Evolutionary conservation across 2,797 vertebrate genomes (phyloP).

Genomic region (Menidia menidia): DNA sequence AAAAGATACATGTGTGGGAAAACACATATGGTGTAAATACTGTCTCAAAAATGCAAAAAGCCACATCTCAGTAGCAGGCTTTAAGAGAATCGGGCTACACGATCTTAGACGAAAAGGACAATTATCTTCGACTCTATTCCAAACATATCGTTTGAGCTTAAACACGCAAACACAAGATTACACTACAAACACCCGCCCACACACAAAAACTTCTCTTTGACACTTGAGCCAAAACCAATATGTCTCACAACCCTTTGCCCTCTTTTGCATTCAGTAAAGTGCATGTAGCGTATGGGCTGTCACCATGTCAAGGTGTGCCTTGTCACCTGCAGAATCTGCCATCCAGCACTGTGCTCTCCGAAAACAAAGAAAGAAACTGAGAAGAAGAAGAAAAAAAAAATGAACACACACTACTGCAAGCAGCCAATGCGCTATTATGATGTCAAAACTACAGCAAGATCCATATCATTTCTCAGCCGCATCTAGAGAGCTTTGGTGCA

Average conservation of each 20-base stretch:
- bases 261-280: constrained; percentile 80
- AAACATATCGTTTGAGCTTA: constrained; percentile 81
- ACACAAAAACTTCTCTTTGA: constrained; percentile 78
- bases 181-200: constrained; percentile 26
- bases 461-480: constrained; percentile 68
- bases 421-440: constrained; percentile 82
- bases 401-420: constrained; percentile 71
- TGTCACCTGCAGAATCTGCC: constrained; percentile 82
- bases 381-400: constrained; percentile 32
- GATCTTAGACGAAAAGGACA: constrained; percentile 80
- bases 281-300: constrained; percentile 82
- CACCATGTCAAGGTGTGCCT: constrained; percentile 80
- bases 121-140: constrained; percentile 81
- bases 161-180: constrained; percentile 11
- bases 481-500: constrained; percentile 69
- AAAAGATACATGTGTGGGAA: constrained; percentile 81
- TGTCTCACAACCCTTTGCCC: constrained; percentile 74
- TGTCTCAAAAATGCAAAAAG: constrained; percentile 84
- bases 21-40: constrained; percentile 81
- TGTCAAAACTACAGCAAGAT: constrained; percentile 82
- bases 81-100: constrained; percentile 82
- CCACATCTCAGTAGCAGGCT: constrained; percentile 84
- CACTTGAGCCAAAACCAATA: constrained; percentile 83
- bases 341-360: constrained; percentile 83
- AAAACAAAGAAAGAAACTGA: constrained; percentile 45